These are phyloP conservation scores for Branchellion lobata DNA, from an alignment of 2,888 invertebrate species.

Conservation along the genomic window DNA sequence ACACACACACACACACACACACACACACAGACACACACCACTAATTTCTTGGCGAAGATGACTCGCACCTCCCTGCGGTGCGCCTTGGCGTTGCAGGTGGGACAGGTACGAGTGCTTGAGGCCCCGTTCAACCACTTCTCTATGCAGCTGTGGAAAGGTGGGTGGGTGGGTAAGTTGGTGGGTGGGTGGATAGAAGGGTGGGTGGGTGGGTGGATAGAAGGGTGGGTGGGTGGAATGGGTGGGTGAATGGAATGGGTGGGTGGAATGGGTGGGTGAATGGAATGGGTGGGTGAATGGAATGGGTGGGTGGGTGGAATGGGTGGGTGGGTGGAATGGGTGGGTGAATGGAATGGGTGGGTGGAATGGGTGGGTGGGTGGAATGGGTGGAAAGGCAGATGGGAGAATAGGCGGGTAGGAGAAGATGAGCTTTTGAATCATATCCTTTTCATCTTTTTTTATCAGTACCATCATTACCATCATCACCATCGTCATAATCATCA, in stretches of 20 bases:
- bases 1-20: no score
- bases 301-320: neutral
- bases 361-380: no score
- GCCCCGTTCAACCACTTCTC: conserved; percentile 71
- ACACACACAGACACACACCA: conserved; percentile 57
- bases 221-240: no score
- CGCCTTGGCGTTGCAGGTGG: conserved; percentile 81
- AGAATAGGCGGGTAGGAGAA: no score
- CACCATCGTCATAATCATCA: neutral
- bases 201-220: neutral
- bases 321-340: no score
- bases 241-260: no score
- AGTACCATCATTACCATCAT: neutral
- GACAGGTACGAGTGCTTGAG: conserved; percentile 70
- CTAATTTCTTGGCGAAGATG: conserved; percentile 75
- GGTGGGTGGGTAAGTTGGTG: neutral
- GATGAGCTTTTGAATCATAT: no score
- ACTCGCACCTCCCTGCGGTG: conserved; percentile 71
- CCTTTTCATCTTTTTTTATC: neutral
- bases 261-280: no score
- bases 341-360: neutral
- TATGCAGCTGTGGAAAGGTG: conserved; percentile 68
- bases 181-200: no score
- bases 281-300: no score
- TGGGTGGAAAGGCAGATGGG: no score